phyloP scores from a whole-genome alignment of 2,888 invertebrate genomes.

The Ernsta delagoae region DNA sequence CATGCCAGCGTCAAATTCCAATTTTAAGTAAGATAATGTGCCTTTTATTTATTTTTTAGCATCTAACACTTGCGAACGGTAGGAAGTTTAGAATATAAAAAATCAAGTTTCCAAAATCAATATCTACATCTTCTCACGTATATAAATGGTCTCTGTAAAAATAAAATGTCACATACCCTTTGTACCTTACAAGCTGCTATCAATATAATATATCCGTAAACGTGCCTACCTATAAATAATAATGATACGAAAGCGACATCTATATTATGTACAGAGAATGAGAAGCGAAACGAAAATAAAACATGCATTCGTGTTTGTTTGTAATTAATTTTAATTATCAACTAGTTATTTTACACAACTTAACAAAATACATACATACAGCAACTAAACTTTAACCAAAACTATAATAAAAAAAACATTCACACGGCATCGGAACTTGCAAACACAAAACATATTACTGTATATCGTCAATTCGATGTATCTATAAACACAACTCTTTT shows the following conservation, averaged over 20 bases:
- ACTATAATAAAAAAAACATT: constrained; percentile 60
- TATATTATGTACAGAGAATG: constrained; percentile 51
- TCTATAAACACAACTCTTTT: constrained; percentile 13
- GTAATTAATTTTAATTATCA: constrained; percentile 78
- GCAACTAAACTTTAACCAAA: constrained; percentile 82
- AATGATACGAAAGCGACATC: constrained; percentile 48
- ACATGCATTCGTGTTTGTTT: constrained; percentile 75
- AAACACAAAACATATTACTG: constrained; percentile 13
- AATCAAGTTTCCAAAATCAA: too few relatives aligned
- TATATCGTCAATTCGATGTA: constrained; percentile 32
- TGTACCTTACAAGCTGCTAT: constrained; percentile 40
- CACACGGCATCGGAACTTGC: constrained; percentile 58
- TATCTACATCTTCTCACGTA: too few relatives aligned
- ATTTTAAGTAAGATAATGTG: background rate
- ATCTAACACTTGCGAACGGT: too few relatives aligned
- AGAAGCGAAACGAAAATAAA: constrained; percentile 62
- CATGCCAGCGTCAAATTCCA: background rate
- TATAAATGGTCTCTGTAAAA: constrained; percentile 3
- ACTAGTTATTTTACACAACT: constrained; percentile 85
- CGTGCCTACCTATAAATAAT: constrained; percentile 44
- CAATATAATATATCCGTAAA: constrained; percentile 9
- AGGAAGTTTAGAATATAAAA: too few relatives aligned
- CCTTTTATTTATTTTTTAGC: background rate
- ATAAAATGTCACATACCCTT: constrained; percentile 24
- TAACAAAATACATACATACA: constrained; percentile 84